Evolutionary conservation across 2,888 invertebrate genomes (phyloP), one percentile per base, ranked within the genome.

Genomic region (Lasiommata megera): DNA sequence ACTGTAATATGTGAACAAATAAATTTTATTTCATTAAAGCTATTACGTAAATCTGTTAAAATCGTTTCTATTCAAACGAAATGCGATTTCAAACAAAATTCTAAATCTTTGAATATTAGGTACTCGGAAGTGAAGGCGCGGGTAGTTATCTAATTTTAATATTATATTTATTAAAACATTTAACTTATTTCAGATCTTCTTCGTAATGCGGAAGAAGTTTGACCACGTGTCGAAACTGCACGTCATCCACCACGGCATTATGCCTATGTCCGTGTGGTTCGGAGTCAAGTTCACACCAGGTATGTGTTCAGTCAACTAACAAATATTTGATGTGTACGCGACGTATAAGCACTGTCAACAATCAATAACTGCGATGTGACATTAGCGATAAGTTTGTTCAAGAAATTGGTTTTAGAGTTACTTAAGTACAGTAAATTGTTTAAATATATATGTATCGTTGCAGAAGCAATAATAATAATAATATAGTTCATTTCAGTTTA

Each of bases 261-360:
- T 98, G 98, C 98, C 98, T 3, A 93, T 97, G 82, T 97, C 97
- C 7, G 97, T 96, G 56, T 97, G 97, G 97, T 96, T 96, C 82
- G 97, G 96, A 58, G 96, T 97, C 65, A 96, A 96, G 82, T 97
- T 96, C 83, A 95, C 95, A 0, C 95, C 96, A 79, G 96, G 96
- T 95, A 74, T 84, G 92, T 52, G 8, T 41, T 12, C 16, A 48
- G 12, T 14, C 44, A 16, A 41, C 28, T 29, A n/a, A 31, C 14
- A 43, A 48, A 53, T 53, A 53, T 47, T 40, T 47, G 47, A 41
- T 23, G n/a, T 40, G 29, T 31, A 41, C 52, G 14, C 50, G 38
- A 11, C 14, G 50, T 50, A 38, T 50, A n/a, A 11, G 14, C 11
- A 8, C 28, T 38, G 38, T 50, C 50, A 50, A 38, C 50, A 50